Conservation (phyloP, 2,113 vertebrate species). For the Rutilus rutilus region DNA sequence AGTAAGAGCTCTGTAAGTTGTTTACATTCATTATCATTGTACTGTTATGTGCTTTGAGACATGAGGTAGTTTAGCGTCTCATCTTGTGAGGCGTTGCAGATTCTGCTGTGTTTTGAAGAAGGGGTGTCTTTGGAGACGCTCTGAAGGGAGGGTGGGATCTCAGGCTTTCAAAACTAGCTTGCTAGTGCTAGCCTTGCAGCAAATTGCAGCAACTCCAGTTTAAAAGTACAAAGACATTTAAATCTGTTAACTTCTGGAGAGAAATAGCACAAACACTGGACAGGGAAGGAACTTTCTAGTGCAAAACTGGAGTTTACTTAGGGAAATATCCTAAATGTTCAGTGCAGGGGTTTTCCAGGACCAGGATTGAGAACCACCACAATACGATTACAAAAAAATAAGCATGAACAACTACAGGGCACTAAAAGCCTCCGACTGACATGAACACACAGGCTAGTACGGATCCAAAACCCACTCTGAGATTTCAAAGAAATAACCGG, state of each 20-base stretch:
- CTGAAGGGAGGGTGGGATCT: too few species aligned
- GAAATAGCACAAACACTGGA: background rate
- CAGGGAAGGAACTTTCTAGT: too few species aligned
- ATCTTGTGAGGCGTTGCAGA: too few species aligned
- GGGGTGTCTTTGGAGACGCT: too few species aligned
- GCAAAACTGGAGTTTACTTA: background rate
- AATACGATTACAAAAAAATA: background rate
- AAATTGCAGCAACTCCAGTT: background rate
- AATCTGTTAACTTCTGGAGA: background rate
- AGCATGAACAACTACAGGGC: constrained; percentile 2
- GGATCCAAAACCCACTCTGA: constrained; percentile 16
- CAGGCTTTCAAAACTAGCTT: too few species aligned
- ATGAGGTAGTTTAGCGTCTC: too few species aligned
- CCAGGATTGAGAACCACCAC: background rate
- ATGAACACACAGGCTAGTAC: background rate
- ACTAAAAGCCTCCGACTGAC: background rate
- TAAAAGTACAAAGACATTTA: background rate
- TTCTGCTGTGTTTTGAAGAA: too few species aligned
- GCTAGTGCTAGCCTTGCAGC: too few species aligned
- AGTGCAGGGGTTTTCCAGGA: background rate
- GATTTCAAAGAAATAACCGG: constrained; percentile 24
- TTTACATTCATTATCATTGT: too few species aligned
- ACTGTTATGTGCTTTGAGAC: too few species aligned
- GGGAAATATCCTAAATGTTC: background rate
- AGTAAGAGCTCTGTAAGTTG: too few species aligned